Evolutionary conservation across 2,888 invertebrate species (phyloP), one percentile per base, ranked within the genome.

Genomic region (Leptothorax acervorum): DNA sequence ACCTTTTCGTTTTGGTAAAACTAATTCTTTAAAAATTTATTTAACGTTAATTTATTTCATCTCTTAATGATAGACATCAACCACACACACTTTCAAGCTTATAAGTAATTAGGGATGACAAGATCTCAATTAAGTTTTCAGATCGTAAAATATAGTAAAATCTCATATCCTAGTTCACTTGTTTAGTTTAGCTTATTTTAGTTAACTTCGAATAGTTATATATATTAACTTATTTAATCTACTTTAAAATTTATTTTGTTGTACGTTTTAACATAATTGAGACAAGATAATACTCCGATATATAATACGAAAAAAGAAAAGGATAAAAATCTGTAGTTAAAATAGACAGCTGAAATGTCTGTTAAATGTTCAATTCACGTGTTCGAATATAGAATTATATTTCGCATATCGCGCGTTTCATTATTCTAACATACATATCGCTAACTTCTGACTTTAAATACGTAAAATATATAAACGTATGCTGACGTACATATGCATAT

Each of bases 381-480:
- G 31, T 74, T 62, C 48, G 15, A n/a, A 8, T 35, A 23, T 35
- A 23, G n/a, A 57, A 71, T 45, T 55, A 78, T 39, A 70, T 71
- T 18, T 71, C 15, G 53, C 70, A n/a, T 57, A 5, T 31, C 23
- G 23, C 23, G 23, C 28, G 35, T 48, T 79, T 57, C 23, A 39
- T 45, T 73, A 48, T 60, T 60, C 5, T 48, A 48, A 60, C 23
- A 35, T 42, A 42, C 45, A 57, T 57, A 73, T 71, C 39, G 23
- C 23, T 81, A 42, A 35, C 18, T 31, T 48, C 9, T 18, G 31
- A 70, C 42, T 42, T 76, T 70, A 70, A 79, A 70, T 78, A 70
- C n/a, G 5, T 23, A 31, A 6, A 42, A 8, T 28, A 8, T 48
- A 31, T 11, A 66, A 15, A 12, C 12, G 6, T 0, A 18, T 62